These are phyloP conservation scores for Patiria miniata DNA, from an alignment of 35 echinoderm and acorn worm genomes.

Conservation along the genomic window DNA sequence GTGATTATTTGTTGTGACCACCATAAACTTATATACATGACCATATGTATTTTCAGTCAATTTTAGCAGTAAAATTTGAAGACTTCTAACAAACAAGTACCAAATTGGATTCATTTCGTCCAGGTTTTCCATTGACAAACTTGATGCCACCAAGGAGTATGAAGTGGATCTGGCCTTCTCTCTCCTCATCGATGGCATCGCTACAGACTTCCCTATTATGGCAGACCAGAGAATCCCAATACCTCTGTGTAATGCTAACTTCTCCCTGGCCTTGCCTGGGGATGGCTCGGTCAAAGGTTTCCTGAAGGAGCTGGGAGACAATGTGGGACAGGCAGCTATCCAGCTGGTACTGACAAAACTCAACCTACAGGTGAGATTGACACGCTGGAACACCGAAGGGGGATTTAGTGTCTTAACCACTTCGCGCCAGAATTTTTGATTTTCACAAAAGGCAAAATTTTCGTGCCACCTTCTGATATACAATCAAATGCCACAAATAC, in stretches of 20 bases:
- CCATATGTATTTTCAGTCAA: no score
- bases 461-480: no score
- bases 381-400: no score
- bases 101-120: no score
- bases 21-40: no score
- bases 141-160: constrained; percentile 13
- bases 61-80: no score
- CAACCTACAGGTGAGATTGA: background rate
- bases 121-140: constrained; percentile 19
- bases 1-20: no score
- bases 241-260: constrained; percentile 3
- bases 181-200: background rate
- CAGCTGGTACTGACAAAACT: background rate
- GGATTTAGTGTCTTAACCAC: no score
- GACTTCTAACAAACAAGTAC: no score
- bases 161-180: background rate
- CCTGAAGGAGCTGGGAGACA: constrained; percentile 9
- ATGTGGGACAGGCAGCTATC: constrained; percentile 3
- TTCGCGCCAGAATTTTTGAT: no score
- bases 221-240: background rate
- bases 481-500: no score
- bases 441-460: no score
- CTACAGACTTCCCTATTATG: background rate
- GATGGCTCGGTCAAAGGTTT: constrained; percentile 5
- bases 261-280: constrained; percentile 17